These are phyloP conservation scores for Aphidius gifuensis DNA, from an alignment of 1,140 invertebrate genomes.

Conservation along the genomic window DNA sequence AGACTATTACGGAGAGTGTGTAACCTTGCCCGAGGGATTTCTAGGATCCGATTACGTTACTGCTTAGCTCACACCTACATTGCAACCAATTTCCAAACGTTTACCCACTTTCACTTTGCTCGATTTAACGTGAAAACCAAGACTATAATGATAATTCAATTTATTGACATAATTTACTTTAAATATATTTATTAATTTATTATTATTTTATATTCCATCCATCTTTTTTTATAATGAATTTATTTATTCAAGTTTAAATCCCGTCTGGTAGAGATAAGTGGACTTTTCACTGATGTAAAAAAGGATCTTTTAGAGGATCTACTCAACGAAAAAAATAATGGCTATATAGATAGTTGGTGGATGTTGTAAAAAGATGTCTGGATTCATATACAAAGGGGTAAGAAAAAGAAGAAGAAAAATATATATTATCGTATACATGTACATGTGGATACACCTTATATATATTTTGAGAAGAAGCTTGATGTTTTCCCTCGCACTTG, in stretches of 20 bases:
- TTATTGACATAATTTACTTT: too few relatives aligned
- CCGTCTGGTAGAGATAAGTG: not conserved
- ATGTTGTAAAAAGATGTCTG: not conserved
- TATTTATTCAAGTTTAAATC: not conserved
- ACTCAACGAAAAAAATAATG: not conserved
- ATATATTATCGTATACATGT: not conserved
- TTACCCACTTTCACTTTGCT: slow-evolving; percentile 4
- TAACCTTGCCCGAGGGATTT: slow-evolving; percentile 13
- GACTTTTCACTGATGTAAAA: not conserved
- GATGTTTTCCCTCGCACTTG: slow-evolving; percentile 1
- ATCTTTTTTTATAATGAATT: not conserved
- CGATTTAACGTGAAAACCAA: not conserved
- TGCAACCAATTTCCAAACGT: slow-evolving; percentile 9
- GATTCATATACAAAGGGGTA: slow-evolving; percentile 13
- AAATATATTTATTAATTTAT: too few relatives aligned
- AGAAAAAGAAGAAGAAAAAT: not conserved
- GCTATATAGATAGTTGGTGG: not conserved
- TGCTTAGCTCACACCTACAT: slow-evolving; percentile 10
- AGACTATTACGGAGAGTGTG: not conserved
- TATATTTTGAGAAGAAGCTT: too few relatives aligned
- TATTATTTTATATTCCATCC: not conserved
- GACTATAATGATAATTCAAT: too few relatives aligned
- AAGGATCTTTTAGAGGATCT: not conserved
- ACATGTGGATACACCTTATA: not conserved
- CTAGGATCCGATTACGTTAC: slow-evolving; percentile 14